phyloP scores from a whole-genome alignment of 30 jellyfish, hydroid and myxozoan species.

The Rhopilema esculentum region DNA sequence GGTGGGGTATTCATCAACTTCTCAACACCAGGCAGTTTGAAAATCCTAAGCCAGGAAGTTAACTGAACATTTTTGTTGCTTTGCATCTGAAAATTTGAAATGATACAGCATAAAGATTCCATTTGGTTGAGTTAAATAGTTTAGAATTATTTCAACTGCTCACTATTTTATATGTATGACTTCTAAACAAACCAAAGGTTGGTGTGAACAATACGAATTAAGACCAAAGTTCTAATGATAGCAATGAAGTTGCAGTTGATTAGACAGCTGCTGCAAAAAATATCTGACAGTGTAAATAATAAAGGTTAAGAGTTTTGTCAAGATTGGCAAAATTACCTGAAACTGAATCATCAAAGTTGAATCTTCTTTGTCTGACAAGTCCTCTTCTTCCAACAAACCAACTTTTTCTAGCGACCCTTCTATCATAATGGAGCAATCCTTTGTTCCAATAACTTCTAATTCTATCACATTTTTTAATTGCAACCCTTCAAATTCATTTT shows the following conservation, averaged over 20 bases:
- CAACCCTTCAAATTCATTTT: conserved; percentile 59
- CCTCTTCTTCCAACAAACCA: conserved; percentile 19
- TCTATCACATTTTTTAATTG: conserved; percentile 28
- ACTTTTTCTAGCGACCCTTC: conserved; percentile 38
- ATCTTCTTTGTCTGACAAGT: neutral
- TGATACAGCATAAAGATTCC: no score
- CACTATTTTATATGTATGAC: no score
- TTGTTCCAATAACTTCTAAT: conserved; percentile 59
- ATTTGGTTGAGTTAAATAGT: no score
- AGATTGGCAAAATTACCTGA: conserved; percentile 27
- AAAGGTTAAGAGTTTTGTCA: no score
- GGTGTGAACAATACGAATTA: no score
- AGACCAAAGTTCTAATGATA: no score
- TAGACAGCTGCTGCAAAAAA: no score
- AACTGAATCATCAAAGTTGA: conserved; percentile 53
- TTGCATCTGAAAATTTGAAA: conserved; percentile 16
- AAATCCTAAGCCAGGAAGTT: conserved; percentile 56
- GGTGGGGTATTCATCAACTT: conserved; percentile 47
- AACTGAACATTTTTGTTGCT: neutral
- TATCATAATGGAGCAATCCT: conserved; percentile 47
- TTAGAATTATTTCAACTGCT: no score
- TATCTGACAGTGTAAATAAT: no score
- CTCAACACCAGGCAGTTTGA: conserved; percentile 61
- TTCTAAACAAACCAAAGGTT: no score
- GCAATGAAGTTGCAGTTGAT: no score